Percentiles rank a stretch among this genome's conserved stretches.
phyloP scores from a whole-genome alignment of 37 sponge, comb jelly and placozoan genomes.

The Lycopodina hypogea region DNA sequence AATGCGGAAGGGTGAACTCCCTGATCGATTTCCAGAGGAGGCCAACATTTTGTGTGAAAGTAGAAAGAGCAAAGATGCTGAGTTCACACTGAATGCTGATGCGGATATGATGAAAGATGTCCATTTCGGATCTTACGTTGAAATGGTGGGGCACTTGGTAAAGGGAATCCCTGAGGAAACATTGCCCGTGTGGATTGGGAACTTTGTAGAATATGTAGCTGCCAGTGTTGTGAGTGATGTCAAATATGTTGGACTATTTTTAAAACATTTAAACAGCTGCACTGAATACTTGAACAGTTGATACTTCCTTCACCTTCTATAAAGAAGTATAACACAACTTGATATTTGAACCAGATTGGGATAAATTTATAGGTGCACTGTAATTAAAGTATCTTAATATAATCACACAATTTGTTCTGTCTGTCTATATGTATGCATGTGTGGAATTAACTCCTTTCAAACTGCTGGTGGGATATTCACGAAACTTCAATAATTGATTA shows the following conservation, averaged over 20 bases:
- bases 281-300: conserved; percentile 3
- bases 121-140: conserved; percentile 19
- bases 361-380: no score
- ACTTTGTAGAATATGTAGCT: conserved; percentile 73
- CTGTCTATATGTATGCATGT: no score
- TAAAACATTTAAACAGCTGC: conserved; percentile 60
- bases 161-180: conserved; percentile 61
- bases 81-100: conserved; percentile 4
- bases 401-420: no score
- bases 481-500: no score
- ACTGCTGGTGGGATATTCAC: no score
- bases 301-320: background rate
- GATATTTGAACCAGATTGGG: no score
- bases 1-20: conserved; percentile 42
- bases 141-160: conserved; percentile 24
- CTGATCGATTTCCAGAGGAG: background rate
- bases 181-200: conserved; percentile 80
- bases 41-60: conserved; percentile 37
- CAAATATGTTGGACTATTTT: conserved; percentile 62
- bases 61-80: background rate
- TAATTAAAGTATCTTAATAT: no score
- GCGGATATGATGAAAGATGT: background rate
- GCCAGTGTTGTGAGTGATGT: conserved; percentile 43
- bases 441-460: no score
- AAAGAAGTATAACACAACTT: background rate